Base-by-base conservation (phyloP, 2,113 vertebrate genomes). In the Argyrosomus japonicus region DNA sequence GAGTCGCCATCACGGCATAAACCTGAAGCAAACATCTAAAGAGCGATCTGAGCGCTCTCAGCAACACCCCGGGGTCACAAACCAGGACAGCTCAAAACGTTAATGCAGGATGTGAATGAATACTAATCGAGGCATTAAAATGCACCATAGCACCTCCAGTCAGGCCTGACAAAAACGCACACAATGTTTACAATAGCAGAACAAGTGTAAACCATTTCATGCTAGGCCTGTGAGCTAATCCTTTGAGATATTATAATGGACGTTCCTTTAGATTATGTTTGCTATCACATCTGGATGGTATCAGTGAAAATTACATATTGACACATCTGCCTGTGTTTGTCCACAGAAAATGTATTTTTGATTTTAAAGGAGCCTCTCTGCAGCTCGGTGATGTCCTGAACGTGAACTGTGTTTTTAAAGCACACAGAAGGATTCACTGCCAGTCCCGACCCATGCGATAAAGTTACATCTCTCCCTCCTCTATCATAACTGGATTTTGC, bases 1-100 rank as follows among this genome's bases (percentile, higher is more conserved):
- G 78, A 62, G 62, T 64, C 23, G 10, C 77, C 75, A 87, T 68
- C 58, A 58, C 56, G 75, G 68, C 81, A 75, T 36, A 68, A 87
- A 90, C 89, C 84, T 88, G 89, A 80, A 79, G 87, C 67, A 86
- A 90, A 89, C 87, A 89, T 85, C 74, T 80, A 82, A 76, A 88
- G 85, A 67, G 61, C n/a, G 14, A 87, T 79, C 53, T 5, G 75
- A 79, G 58, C n/a, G 43, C 70, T 86, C 64, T 40, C 65, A 56
- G 86, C 87, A 75, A 87, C 82, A 81, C 58, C 53, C 61, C 25
- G 3, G 53, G 87, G 88, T 91, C 86, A 85, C 50, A 61, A 77
- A 70, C 67, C 74, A 75, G 76, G 62, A 80, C 77, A 64, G 83
- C 79, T 91, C 61, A 58, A 73, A 86, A 86, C 75, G 18, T 70